phyloP scores from a whole-genome alignment of 2,888 invertebrate genomes.

The Drosophila mimetica region DNA sequence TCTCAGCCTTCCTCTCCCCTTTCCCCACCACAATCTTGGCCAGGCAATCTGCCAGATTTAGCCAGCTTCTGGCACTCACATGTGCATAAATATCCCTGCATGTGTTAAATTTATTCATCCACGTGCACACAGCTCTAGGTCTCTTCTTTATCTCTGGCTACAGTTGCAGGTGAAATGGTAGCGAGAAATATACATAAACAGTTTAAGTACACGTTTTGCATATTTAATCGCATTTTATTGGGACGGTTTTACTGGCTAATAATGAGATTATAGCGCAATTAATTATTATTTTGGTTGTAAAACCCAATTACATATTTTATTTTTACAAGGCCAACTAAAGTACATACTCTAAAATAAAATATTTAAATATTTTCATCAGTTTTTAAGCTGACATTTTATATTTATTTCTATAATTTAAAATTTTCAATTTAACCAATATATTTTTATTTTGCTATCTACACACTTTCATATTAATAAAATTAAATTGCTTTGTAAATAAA shows the following conservation, averaged over 20 bases:
- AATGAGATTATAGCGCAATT: neutral
- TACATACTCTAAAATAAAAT: too few relatives aligned
- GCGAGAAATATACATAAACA: neutral
- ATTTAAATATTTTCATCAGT: too few relatives aligned
- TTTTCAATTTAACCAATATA: too few relatives aligned
- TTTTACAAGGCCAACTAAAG: neutral
- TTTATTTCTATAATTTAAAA: too few relatives aligned
- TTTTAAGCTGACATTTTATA: too few relatives aligned
- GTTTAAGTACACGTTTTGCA: slow-evolving; percentile 4
- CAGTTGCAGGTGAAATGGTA: slow-evolving; percentile 12
- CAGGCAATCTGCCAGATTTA: slow-evolving; percentile 67
- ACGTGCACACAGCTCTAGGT: slow-evolving; percentile 47
- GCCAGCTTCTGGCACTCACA: slow-evolving; percentile 27
- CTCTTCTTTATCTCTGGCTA: slow-evolving; percentile 2
- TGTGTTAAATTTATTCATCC: slow-evolving; percentile 69
- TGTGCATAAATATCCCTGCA: slow-evolving; percentile 23
- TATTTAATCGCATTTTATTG: slow-evolving; percentile 1
- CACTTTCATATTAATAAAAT: too few relatives aligned
- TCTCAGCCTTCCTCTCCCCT: neutral
- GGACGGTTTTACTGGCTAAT: neutral
- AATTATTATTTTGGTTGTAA: neutral
- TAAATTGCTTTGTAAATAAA: too few relatives aligned
- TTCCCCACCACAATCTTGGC: slow-evolving; percentile 48
- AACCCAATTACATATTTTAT: neutral
- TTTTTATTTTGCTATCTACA: too few relatives aligned